phyloP scores from a whole-genome alignment of 2,888 invertebrate species.

The Rhagonycha fulva region DNA sequence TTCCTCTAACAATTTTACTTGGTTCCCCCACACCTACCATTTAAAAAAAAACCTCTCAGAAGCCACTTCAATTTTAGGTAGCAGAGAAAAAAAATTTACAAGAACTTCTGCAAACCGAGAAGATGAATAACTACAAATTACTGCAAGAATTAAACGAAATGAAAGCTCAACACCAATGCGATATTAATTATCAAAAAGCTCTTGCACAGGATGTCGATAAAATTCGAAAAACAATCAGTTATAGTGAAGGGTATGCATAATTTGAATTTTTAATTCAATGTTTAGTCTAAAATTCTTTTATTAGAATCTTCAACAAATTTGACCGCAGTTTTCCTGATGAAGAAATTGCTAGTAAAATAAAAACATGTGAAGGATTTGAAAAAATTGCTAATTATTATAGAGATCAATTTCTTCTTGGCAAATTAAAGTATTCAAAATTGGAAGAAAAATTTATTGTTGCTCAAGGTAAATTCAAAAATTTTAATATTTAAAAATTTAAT shows the following conservation, averaged over 20 bases:
- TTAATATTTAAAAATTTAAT: background rate
- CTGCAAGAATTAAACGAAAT: conserved; percentile 39
- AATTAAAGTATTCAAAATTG: conserved; percentile 32
- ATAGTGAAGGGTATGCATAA: conserved; percentile 24
- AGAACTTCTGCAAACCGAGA: conserved; percentile 35
- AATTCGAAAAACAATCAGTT: conserved; percentile 34
- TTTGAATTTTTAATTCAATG: background rate
- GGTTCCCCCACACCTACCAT: too few species aligned
- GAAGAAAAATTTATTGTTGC: conserved; percentile 36
- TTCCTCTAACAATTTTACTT: too few species aligned
- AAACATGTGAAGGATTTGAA: conserved; percentile 28
- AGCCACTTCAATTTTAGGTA: conserved; percentile 26
- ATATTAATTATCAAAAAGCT: conserved; percentile 36
- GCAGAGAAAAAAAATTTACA: conserved; percentile 39
- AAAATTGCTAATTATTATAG: conserved; percentile 31
- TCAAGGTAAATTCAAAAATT: conserved; percentile 28
- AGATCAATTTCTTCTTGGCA: conserved; percentile 29
- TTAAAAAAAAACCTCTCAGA: too few species aligned
- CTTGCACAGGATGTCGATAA: conserved; percentile 36
- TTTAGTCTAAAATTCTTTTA: conserved; percentile 5
- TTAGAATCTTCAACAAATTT: conserved; percentile 32
- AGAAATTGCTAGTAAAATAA: conserved; percentile 29
- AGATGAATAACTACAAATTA: conserved; percentile 38
- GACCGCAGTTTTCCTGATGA: conserved; percentile 21
- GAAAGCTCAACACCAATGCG: conserved; percentile 39